A percentile compares a stretch with the other conserved stretches of the same genome.
Evolutionary conservation across 2,888 invertebrate species (phyloP).

Genomic region (Phragmatobia fuliginosa): DNA sequence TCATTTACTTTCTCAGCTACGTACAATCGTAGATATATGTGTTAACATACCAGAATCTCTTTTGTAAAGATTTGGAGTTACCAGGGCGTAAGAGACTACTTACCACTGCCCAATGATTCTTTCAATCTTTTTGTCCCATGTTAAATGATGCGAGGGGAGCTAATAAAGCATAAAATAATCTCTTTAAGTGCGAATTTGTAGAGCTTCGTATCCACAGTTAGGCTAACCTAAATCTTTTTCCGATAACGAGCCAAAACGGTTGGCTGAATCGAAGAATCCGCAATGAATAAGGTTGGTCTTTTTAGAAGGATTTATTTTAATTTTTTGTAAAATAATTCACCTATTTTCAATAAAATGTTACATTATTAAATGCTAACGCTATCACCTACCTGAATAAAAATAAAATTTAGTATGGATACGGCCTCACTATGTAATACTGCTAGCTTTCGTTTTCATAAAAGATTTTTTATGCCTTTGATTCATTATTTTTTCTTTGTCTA

Average conservation of each 20-base stretch:
- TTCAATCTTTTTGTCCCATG: conserved; percentile 43
- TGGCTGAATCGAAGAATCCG: conserved; percentile 43
- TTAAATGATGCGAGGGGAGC: conserved; percentile 47
- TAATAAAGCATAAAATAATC: conserved; percentile 60
- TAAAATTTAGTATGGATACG: conserved; percentile 22
- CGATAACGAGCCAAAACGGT: conserved; percentile 51
- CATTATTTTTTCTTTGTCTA: too few relatives aligned
- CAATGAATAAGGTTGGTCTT: conserved; percentile 25
- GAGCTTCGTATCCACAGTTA: conserved; percentile 51
- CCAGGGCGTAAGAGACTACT: conserved; percentile 35
- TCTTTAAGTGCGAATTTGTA: conserved; percentile 59
- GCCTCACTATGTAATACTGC: conserved; percentile 18
- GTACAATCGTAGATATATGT: conserved; percentile 32
- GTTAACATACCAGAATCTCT: conserved; percentile 12
- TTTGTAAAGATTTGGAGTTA: conserved; percentile 21
- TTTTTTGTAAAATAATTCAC: conserved; percentile 29
- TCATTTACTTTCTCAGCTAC: conserved; percentile 11
- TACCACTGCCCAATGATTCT: conserved; percentile 28
- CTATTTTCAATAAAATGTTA: conserved; percentile 45
- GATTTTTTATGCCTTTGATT: background rate
- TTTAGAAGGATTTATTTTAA: conserved; percentile 18
- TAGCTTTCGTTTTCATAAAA: background rate
- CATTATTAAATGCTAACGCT: conserved; percentile 34
- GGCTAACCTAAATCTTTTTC: conserved; percentile 60
- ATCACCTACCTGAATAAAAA: conserved; percentile 30